Conservation (phyloP, 2,113 vertebrate genomes). For the Chaenocephalus aceratus region DNA sequence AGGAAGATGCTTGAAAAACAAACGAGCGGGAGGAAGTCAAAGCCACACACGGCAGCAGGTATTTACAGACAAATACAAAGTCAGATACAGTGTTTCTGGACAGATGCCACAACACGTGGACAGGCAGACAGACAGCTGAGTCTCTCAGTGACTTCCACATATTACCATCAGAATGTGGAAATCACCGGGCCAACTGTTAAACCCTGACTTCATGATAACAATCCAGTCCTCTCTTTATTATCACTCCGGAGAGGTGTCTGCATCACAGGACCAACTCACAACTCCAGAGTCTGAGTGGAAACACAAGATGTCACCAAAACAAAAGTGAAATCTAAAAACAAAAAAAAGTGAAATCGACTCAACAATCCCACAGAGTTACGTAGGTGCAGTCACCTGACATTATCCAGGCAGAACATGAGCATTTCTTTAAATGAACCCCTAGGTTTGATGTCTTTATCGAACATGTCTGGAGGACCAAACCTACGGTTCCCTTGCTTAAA, state of each 20-base stretch:
- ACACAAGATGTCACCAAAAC: not conserved
- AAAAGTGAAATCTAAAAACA: not conserved
- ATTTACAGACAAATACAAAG: not conserved
- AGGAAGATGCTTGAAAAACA: constrained; percentile 34
- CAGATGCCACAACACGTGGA: constrained; percentile 10
- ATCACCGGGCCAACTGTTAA: too few species aligned
- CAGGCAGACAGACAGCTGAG: constrained; percentile 13
- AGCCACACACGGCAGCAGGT: not conserved
- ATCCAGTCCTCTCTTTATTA: not conserved
- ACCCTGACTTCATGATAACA: not conserved
- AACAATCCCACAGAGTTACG: not conserved
- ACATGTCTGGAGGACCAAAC: not conserved
- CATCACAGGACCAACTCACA: not conserved
- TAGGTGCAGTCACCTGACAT: not conserved
- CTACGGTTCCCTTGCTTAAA: too few species aligned
- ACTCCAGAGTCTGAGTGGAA: not conserved
- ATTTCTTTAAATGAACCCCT: too few species aligned
- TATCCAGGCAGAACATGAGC: too few species aligned
- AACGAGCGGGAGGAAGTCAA: constrained; percentile 38
- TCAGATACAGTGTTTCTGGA: constrained; percentile 12
- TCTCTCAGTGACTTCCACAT: not conserved
- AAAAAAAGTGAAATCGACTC: not conserved
- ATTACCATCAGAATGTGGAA: too few species aligned
- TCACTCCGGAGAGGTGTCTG: not conserved
- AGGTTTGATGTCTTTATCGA: too few species aligned